Conservation (phyloP, 2,113 vertebrate species). For the Taxidea taxus region DNA sequence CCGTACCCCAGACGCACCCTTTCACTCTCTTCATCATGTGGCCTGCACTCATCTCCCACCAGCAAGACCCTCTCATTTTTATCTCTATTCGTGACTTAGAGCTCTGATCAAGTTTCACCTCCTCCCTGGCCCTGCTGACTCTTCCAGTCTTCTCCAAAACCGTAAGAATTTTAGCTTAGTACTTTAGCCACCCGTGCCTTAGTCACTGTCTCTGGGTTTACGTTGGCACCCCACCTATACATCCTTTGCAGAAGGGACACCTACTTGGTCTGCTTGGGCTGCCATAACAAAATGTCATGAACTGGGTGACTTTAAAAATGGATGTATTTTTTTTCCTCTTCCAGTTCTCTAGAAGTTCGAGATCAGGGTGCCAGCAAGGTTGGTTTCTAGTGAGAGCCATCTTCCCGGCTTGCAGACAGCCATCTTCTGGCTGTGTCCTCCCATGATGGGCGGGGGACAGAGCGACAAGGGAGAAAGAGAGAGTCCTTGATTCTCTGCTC, state of each 20-base stretch:
- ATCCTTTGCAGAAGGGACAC: background rate
- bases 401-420: background rate
- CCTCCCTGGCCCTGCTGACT: background rate
- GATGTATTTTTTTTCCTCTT: background rate
- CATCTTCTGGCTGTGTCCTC: background rate
- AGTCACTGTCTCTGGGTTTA: background rate
- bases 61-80: background rate
- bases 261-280: background rate
- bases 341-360: background rate
- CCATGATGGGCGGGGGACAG: background rate
- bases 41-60: background rate
- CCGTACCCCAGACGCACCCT: fast-evolving
- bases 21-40: background rate
- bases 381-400: background rate
- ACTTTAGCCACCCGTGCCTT: background rate
- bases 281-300: background rate
- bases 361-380: background rate
- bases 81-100: background rate
- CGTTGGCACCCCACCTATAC: background rate
- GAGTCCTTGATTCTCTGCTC: background rate
- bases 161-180: background rate
- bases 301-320: background rate
- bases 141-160: background rate
- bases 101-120: background rate
- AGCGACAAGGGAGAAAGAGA: background rate